Evolutionary conservation across 2,888 invertebrate species (phyloP).

Genomic region (Cheilosia vernalis): DNA sequence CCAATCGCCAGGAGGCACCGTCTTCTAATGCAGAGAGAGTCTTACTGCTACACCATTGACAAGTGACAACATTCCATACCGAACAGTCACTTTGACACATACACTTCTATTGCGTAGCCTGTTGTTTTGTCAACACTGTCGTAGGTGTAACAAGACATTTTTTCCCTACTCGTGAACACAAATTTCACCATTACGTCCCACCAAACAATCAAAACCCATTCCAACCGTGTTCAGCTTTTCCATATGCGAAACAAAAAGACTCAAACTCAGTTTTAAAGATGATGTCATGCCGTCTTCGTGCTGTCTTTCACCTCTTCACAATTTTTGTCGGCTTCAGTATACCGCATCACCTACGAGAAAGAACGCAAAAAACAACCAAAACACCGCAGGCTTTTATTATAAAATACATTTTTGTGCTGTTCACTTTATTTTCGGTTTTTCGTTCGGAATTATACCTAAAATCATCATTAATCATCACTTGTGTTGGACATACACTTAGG

Average conservation of each 20-base stretch:
- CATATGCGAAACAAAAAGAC: too few relatives aligned
- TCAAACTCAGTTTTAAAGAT: conserved; percentile 1
- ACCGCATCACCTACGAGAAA: neutral
- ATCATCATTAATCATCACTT: conserved; percentile 3
- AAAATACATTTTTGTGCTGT: conserved; percentile 1
- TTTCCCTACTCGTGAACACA: neutral
- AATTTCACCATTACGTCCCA: neutral
- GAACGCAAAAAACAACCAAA: neutral
- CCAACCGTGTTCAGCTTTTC: neutral
- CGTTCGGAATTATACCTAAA: neutral
- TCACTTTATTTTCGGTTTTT: conserved; percentile 2
- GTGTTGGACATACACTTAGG: neutral
- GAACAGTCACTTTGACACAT: neutral
- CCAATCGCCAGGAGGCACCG: too few relatives aligned
- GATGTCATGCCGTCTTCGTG: conserved; percentile 1
- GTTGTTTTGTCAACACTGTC: neutral
- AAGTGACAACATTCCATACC: too few relatives aligned
- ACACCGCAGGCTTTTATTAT: neutral
- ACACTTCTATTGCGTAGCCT: neutral
- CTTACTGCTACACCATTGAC: neutral
- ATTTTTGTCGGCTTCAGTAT: neutral
- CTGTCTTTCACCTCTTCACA: conserved; percentile 3
- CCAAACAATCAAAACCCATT: neutral
- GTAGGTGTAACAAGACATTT: conserved; percentile 2
- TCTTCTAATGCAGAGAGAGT: neutral